These are phyloP conservation scores for Ectobius pallidus DNA, from an alignment of 2,888 invertebrate species.

Conservation along the genomic window DNA sequence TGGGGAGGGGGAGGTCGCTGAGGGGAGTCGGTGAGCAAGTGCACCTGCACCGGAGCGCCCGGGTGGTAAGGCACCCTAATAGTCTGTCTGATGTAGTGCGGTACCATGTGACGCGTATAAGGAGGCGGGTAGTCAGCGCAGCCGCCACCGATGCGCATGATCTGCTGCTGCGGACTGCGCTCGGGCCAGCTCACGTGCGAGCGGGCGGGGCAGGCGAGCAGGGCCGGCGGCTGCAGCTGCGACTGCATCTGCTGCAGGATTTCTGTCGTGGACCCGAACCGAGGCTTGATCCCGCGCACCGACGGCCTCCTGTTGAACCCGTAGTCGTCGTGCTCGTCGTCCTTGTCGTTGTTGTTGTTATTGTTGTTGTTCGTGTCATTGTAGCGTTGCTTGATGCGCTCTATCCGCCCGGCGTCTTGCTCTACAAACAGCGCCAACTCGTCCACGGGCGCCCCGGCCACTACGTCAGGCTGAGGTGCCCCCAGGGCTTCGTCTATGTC, in stretches of 20 bases:
- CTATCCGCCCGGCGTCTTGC: conserved; percentile 82
- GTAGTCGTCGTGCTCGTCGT: conserved; percentile 86
- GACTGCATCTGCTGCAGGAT: conserved; percentile 82
- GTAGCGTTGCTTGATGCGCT: conserved; percentile 77
- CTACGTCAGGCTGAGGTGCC: conserved; percentile 68
- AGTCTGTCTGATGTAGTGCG: conserved; percentile 51
- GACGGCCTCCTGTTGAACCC: conserved; percentile 89
- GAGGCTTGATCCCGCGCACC: conserved; percentile 87
- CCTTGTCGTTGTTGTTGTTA: conserved; percentile 54
- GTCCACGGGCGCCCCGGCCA: conserved; percentile 68
- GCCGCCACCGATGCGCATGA: conserved; percentile 40
- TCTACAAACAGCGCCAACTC: conserved; percentile 85
- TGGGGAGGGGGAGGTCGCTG: conserved; percentile 38
- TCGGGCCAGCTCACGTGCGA: conserved; percentile 65
- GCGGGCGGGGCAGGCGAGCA: conserved; percentile 46
- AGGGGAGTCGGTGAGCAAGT: conserved; percentile 47
- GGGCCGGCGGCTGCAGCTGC: conserved; percentile 59
- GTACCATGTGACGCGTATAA: conserved; percentile 39
- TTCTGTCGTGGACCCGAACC: conserved; percentile 79
- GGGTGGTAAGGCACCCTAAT: conserved; percentile 55
- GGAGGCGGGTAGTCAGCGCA: conserved; percentile 21
- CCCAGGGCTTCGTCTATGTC: conserved; percentile 65
- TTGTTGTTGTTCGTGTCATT: conserved; percentile 1
- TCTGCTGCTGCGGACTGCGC: neutral
- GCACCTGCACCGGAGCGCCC: conserved; percentile 53